Evolutionary conservation across 2,888 invertebrate species (phyloP).

Genomic region (Patella ulyssiponensis): DNA sequence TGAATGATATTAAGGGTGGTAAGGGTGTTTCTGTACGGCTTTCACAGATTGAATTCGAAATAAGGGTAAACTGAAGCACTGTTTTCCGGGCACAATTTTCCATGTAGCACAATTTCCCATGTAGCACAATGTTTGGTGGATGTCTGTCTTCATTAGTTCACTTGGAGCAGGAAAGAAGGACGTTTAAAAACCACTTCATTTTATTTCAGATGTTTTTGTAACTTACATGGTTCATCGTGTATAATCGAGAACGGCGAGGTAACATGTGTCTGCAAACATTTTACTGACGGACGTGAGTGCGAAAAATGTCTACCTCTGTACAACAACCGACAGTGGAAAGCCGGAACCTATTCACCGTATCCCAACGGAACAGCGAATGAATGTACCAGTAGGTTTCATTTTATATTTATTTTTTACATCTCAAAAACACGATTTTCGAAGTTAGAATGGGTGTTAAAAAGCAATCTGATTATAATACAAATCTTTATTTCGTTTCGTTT

Average conservation of each 20-base stretch:
- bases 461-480: no score
- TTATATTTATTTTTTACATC: background rate
- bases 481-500: no score
- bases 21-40: no score
- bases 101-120: no score
- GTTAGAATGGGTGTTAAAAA: no score
- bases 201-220: conserved; percentile 51
- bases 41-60: no score
- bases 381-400: conserved; percentile 48
- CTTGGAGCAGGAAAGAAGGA: no score
- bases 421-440: background rate
- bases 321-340: conserved; percentile 55
- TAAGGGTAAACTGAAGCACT: no score
- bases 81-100: no score
- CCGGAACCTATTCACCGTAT: conserved; percentile 49
- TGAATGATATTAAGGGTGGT: no score
- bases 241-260: conserved; percentile 20
- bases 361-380: conserved; percentile 51
- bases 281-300: conserved; percentile 58
- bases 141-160: no score
- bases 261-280: conserved; percentile 53
- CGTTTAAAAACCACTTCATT: background rate
- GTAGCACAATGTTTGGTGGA: no score
- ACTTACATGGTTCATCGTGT: conserved; percentile 56
- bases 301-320: conserved; percentile 54